Percentiles rank a stretch among this genome's conserved stretches.
These are phyloP conservation scores for Drosophila percnosoma DNA, from an alignment of 2,888 invertebrate genomes.

Conservation along the genomic window DNA sequence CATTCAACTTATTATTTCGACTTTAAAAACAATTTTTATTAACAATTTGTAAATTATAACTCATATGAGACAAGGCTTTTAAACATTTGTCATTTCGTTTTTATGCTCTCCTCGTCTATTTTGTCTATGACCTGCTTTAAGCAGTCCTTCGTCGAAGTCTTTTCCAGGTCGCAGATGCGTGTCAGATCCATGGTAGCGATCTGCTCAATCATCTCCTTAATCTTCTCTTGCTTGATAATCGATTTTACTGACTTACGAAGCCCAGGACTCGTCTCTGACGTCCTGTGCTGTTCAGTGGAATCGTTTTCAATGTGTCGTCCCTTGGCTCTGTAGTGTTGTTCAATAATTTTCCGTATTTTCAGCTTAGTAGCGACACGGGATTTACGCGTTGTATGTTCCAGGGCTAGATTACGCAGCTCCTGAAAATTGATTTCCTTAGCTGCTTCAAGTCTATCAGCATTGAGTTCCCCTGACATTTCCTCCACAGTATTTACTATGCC, in stretches of 20 bases:
- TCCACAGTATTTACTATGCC: slow-evolving; percentile 72
- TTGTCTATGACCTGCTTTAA: slow-evolving; percentile 85
- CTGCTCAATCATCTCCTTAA: slow-evolving; percentile 85
- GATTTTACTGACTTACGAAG: slow-evolving; percentile 79
- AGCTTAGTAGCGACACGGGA: slow-evolving; percentile 81
- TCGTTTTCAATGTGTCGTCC: slow-evolving; percentile 82
- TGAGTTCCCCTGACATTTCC: slow-evolving; percentile 62
- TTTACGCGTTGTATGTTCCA: slow-evolving; percentile 76
- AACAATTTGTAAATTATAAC: slow-evolving; percentile 9
- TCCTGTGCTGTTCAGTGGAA: slow-evolving; percentile 54
- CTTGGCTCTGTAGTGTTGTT: slow-evolving; percentile 82
- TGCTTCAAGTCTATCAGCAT: slow-evolving; percentile 26
- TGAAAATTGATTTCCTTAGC: slow-evolving; percentile 82
- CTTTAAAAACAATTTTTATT: slow-evolving; percentile 36
- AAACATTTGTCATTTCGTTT: slow-evolving; percentile 34
- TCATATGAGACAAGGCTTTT: background rate
- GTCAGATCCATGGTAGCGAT: slow-evolving; percentile 85
- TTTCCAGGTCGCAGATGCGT: slow-evolving; percentile 85
- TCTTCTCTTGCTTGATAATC: slow-evolving; percentile 84
- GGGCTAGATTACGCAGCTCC: slow-evolving; percentile 81
- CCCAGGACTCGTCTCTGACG: slow-evolving; percentile 23
- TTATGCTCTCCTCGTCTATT: slow-evolving; percentile 80
- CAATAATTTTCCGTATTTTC: slow-evolving; percentile 81
- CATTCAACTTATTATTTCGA: slow-evolving; percentile 9
- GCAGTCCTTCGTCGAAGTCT: slow-evolving; percentile 85